phyloP scores from a whole-genome alignment of 2,113 vertebrate species.

The Lagopus muta region DNA sequence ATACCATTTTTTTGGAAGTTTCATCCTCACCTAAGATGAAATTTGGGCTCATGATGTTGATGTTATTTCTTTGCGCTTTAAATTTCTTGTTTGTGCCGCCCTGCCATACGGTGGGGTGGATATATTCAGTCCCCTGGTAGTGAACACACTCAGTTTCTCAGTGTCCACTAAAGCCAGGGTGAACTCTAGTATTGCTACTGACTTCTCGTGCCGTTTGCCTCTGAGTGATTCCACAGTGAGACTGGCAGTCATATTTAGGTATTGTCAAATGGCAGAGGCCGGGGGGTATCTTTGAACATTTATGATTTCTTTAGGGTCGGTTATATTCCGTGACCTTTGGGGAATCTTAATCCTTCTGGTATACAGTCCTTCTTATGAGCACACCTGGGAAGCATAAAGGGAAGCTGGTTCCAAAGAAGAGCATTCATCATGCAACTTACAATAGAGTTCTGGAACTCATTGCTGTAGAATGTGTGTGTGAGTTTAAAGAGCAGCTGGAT shows the following conservation, averaged over 20 bases:
- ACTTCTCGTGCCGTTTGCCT: neutral
- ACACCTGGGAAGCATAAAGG: neutral
- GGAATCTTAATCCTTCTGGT: neutral
- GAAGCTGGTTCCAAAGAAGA: neutral
- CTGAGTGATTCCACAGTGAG: neutral
- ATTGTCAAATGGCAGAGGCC: neutral
- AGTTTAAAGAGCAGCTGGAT: neutral
- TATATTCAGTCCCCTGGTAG: neutral
- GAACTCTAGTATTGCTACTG: neutral
- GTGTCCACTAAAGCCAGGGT: neutral
- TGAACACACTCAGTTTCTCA: neutral
- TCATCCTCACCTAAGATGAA: neutral
- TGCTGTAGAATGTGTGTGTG: neutral
- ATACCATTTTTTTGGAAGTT: neutral
- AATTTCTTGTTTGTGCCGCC: neutral
- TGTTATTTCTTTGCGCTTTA: neutral
- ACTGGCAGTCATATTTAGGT: neutral
- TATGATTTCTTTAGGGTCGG: neutral
- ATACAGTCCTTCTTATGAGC: neutral
- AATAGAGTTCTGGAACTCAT: neutral
- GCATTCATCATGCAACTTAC: rapidly evolving
- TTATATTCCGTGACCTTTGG: neutral
- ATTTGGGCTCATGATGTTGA: neutral
- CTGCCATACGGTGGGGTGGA: neutral
- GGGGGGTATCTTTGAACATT: neutral